A percentile compares a stretch with the other conserved stretches of the same genome.
Evolutionary conservation across 2,888 invertebrate genomes (phyloP).

Genomic region (Abscondita cerata): DNA sequence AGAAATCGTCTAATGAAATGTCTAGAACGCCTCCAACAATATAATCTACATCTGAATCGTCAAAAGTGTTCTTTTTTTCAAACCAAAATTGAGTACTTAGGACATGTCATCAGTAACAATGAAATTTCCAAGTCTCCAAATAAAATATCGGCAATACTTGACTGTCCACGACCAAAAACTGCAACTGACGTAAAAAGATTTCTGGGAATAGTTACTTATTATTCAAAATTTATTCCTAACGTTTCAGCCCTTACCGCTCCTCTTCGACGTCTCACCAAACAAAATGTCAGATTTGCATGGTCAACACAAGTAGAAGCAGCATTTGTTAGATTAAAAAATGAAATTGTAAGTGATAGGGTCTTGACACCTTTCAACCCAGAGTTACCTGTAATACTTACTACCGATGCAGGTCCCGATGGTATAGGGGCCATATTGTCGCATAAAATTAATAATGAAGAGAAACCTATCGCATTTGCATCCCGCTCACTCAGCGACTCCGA

Average conservation of each 20-base stretch:
- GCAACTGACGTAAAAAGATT: neutral
- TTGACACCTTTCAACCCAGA: neutral
- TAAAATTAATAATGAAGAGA: neutral
- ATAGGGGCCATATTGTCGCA: slow-evolving; percentile 1
- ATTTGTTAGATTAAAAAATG: no score
- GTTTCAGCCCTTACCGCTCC: neutral
- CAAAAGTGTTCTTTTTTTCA: neutral
- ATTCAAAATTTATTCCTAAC: slow-evolving; percentile 3
- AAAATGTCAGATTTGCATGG: neutral
- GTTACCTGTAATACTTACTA: neutral
- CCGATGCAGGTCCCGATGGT: neutral
- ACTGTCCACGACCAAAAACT: neutral
- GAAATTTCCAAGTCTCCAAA: neutral
- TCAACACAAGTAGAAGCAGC: neutral
- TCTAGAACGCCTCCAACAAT: neutral
- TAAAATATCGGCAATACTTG: neutral
- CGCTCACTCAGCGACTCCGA: neutral
- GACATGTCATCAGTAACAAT: neutral
- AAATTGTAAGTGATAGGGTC: neutral
- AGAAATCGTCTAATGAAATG: neutral
- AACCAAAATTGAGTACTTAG: neutral
- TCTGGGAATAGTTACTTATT: neutral
- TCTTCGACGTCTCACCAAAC: neutral
- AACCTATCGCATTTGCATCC: slow-evolving; percentile 1
- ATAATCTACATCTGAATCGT: neutral